Conservation (phyloP, 2,113 vertebrate species). For the Hemicordylus capensis region DNA sequence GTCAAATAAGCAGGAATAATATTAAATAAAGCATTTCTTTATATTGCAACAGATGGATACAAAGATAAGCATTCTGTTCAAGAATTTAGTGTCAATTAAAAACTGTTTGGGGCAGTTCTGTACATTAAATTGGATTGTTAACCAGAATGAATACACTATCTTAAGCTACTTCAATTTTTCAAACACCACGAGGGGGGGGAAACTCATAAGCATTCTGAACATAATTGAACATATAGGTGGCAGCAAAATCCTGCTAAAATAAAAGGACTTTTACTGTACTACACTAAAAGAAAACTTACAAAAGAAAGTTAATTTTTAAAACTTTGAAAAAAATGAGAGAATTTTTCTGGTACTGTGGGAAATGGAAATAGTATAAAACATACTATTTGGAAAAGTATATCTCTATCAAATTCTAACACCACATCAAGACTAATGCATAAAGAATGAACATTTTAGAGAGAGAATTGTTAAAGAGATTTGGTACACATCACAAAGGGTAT, state of each 20-base stretch:
- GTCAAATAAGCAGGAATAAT: conserved; percentile 82
- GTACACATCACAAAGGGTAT: conserved; percentile 54
- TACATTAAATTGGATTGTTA: not conserved
- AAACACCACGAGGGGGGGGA: no score
- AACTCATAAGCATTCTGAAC: not conserved
- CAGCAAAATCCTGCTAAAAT: not conserved
- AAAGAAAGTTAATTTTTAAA: not conserved
- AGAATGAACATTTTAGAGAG: not conserved
- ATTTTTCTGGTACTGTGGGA: not conserved
- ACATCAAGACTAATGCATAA: not conserved
- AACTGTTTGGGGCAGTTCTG: conserved; percentile 27
- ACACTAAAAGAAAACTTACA: not conserved
- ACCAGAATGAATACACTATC: not conserved
- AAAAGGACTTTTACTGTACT: not conserved
- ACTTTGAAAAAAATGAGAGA: not conserved
- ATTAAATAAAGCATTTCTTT: conserved; percentile 75
- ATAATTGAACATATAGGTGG: not conserved
- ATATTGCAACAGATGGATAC: conserved; percentile 67
- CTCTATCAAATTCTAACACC: not conserved
- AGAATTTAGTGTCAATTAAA: conserved; percentile 49
- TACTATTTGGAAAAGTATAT: not conserved
- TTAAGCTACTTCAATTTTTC: not conserved
- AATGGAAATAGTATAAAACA: no score
- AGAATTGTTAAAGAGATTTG: conserved; percentile 41
- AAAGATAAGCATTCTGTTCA: conserved; percentile 25